A percentile compares a stretch with the other conserved stretches of the same genome.
phyloP scores from a whole-genome alignment of 1,140 invertebrate species.

The Hesperophylax magnus region DNA sequence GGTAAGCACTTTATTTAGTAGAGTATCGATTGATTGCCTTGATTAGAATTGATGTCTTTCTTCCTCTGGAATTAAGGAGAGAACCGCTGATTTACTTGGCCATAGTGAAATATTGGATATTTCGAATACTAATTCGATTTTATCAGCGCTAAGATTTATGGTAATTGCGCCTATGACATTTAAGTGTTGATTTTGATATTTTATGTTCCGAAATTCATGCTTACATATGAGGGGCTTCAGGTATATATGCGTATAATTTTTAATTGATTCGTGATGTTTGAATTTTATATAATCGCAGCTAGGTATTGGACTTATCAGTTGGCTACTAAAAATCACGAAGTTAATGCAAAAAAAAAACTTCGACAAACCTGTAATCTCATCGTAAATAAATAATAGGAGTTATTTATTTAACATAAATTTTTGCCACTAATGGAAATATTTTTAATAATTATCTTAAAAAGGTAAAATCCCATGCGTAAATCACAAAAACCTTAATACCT shows the following conservation, averaged over 20 bases:
- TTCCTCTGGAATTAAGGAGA: neutral
- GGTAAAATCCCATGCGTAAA: too few species aligned
- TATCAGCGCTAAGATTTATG: slow-evolving; percentile 11
- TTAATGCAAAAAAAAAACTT: too few species aligned
- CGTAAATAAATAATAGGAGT: too few species aligned
- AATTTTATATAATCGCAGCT: neutral
- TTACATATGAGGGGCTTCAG: neutral
- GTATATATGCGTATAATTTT: neutral
- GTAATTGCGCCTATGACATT: slow-evolving; percentile 12
- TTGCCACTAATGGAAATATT: too few species aligned
- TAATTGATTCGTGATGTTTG: slow-evolving; percentile 3
- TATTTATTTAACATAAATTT: too few species aligned
- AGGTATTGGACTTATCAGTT: too few species aligned
- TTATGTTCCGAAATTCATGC: neutral
- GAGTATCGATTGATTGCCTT: too few species aligned
- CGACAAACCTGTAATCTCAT: too few species aligned
- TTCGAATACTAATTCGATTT: slow-evolving; percentile 28
- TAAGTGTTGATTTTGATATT: slow-evolving; percentile 26
- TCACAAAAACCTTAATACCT: too few species aligned
- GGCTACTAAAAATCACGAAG: too few species aligned
- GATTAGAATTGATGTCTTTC: neutral
- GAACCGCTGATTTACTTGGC: neutral
- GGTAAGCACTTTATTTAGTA: too few species aligned
- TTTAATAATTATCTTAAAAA: too few species aligned
- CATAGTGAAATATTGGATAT: slow-evolving; percentile 15